Evolutionary conservation across 2,113 vertebrate species (phyloP).

Genomic region (Ammodytes marinus): DNA sequence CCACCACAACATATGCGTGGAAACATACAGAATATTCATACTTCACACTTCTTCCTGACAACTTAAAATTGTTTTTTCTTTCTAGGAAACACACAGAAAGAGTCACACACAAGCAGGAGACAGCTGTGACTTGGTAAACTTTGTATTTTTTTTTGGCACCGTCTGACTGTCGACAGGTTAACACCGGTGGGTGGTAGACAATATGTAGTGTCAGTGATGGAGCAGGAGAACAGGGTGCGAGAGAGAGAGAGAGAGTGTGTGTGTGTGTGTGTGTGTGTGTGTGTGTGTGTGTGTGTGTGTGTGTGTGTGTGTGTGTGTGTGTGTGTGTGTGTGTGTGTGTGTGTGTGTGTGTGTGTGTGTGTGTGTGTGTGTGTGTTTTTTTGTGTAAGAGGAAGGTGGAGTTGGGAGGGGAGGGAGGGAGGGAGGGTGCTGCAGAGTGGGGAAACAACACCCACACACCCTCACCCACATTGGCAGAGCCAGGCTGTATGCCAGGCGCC

Average conservation of each 20-base stretch:
- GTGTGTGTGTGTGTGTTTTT: constrained; percentile 32
- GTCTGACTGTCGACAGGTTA: constrained; percentile 75
- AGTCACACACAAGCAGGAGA: constrained; percentile 59
- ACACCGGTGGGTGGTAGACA: constrained; percentile 83
- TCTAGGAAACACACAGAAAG: constrained; percentile 57
- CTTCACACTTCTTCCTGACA: constrained; percentile 61
- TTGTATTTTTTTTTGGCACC: constrained; percentile 75
- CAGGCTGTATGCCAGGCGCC: constrained; percentile 76
- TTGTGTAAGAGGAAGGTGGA: constrained; percentile 58
- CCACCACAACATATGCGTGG: constrained; percentile 67
- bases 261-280: constrained; percentile 31
- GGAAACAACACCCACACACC: constrained; percentile 82
- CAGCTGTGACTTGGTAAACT: constrained; percentile 80
- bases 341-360: constrained; percentile 25
- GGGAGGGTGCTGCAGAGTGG: constrained; percentile 72
- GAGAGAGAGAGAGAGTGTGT: constrained; percentile 1
- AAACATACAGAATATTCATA: constrained; percentile 78
- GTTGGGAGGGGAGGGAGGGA: constrained; percentile 42
- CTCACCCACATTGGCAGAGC: constrained; percentile 73
- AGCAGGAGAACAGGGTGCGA: constrained; percentile 65
- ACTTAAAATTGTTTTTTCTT: constrained; percentile 62
- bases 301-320: constrained; percentile 32
- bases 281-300: constrained; percentile 31
- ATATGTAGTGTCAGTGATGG: constrained; percentile 84
- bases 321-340: constrained; percentile 24